phyloP scores from a whole-genome alignment of 2,888 invertebrate genomes.

The Linyphia triangularis region DNA sequence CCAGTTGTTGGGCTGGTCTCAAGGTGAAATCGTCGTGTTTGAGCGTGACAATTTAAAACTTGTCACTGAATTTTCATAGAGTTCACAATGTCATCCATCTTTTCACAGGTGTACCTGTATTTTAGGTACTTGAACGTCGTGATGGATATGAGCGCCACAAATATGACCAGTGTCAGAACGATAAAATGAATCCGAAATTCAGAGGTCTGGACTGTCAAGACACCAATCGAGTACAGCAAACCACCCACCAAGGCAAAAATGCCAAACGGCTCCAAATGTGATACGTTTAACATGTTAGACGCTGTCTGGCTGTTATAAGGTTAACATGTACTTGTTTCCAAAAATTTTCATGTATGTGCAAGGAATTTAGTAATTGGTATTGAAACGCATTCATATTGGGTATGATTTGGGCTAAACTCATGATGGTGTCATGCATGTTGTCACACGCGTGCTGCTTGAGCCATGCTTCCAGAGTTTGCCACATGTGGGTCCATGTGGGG shows the following conservation, averaged over 20 bases:
- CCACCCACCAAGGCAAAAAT: conserved; percentile 13
- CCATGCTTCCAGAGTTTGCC: neutral
- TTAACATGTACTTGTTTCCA: conserved; percentile 34
- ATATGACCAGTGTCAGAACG: conserved; percentile 29
- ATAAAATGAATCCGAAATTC: conserved; percentile 13
- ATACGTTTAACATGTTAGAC: conserved; percentile 8
- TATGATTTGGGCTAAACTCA: neutral
- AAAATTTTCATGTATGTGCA: conserved; percentile 12
- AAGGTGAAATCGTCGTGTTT: neutral
- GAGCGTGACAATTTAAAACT: neutral
- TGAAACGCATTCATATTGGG: neutral
- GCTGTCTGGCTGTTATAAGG: neutral
- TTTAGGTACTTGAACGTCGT: conserved; percentile 28
- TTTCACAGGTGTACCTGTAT: conserved; percentile 21
- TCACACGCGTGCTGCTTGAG: neutral
- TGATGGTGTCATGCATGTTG: neutral
- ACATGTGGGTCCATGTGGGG: neutral
- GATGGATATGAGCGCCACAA: neutral
- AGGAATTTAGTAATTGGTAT: neutral
- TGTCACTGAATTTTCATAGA: conserved; percentile 31
- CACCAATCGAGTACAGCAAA: conserved; percentile 32
- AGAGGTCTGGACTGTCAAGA: neutral
- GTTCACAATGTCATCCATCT: conserved; percentile 20
- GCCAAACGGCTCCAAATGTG: conserved; percentile 7
- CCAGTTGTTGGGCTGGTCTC: neutral